Evolutionary conservation across 2,888 invertebrate species (phyloP), one percentile per base, ranked within the genome.

Genomic region (Apamea monoglypha): DNA sequence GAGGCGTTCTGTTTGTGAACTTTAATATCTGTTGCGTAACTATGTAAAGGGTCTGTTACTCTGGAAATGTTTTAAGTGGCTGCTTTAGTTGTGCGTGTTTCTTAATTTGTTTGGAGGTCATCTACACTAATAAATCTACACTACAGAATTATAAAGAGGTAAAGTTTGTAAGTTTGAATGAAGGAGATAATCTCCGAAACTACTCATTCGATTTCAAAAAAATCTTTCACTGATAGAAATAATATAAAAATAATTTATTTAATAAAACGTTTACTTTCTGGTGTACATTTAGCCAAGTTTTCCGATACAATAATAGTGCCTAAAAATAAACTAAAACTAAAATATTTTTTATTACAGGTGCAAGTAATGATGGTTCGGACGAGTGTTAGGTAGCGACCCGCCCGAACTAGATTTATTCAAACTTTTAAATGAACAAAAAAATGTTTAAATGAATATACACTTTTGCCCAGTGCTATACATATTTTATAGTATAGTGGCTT

Each of bases 11-110:
- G 78, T 84, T 84, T 64, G 67, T 84, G 73, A 71, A 82, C 73
- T 84, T 78, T 84, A 79, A 84, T 87, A 73, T 86, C 61, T 87
- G 70, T 82, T 76, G 47, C 72, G 66, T 53, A 74, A 76, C 56
- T 64, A 74, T 63, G 21, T 75, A 61, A 75, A 40, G 25, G 68
- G 74, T 69, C 21, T 64, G 76, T 83, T 78, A 83, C 74, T 78
- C 12, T 77, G 69, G 36, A 74, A 69, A 79, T 66, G 64, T 71
- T 53, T 16, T 76, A 77, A 70, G 67, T 75, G 63, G 56, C 59
- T 71, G 29, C 40, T 71, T 71, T 53, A 72, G 68, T 63, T 67
- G 61, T 69, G 56, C 25, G 71, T 67, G 61, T 63, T 71, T 40
- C 40, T 69, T 29, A 72, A 61, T 74, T 50, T 71, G 40, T 40